Evolutionary conservation across 2,113 vertebrate genomes (phyloP).

Genomic region (Hypanus sabinus): DNA sequence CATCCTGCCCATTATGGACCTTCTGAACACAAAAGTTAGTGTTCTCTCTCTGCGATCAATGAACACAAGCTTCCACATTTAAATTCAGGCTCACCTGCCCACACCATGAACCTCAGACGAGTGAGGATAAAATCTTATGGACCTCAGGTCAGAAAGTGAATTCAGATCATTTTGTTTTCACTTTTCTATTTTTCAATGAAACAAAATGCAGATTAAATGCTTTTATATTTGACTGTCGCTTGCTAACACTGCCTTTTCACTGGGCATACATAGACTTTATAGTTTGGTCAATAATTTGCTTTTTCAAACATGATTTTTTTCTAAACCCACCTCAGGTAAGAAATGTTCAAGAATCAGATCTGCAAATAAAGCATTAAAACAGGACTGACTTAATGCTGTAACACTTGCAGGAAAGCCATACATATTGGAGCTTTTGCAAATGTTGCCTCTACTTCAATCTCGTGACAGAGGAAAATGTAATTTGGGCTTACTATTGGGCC

Average conservation of each 20-base stretch:
- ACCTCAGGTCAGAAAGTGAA: neutral
- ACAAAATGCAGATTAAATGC: neutral
- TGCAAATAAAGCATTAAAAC: neutral
- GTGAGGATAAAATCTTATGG: neutral
- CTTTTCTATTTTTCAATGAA: neutral
- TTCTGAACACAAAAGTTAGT: neutral
- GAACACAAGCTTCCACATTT: neutral
- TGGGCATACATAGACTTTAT: neutral
- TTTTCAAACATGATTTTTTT: neutral
- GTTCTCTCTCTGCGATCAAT: neutral
- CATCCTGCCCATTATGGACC: neutral
- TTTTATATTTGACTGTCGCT: no score
- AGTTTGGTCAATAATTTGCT: neutral
- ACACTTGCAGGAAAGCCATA: neutral
- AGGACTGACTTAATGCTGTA: neutral
- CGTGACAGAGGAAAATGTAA: neutral
- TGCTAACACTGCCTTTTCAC: no score
- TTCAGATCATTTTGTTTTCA: neutral
- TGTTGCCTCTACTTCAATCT: neutral
- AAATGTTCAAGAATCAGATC: neutral
- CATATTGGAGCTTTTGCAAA: neutral
- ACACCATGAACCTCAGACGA: neutral
- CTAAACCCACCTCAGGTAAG: neutral
- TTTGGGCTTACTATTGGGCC: neutral
- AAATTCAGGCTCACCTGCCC: neutral